Evolutionary conservation across 2,113 vertebrate species (phyloP), one percentile per base, ranked within the genome.

Genomic region (Pelusios castaneus): DNA sequence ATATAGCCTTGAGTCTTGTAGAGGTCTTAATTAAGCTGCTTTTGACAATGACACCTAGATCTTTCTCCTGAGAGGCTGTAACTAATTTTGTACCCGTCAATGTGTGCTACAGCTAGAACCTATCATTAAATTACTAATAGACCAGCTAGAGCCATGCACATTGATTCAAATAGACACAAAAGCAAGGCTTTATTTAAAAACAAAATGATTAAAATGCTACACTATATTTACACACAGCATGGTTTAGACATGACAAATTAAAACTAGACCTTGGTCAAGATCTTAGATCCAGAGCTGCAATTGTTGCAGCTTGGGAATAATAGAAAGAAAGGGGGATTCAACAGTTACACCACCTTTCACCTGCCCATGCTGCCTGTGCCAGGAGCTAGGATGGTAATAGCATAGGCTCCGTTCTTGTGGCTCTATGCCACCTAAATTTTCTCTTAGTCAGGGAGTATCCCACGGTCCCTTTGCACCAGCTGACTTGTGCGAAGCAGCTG

Each of bases 101-200:
- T 82, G 67, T 89, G 86, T 87, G 41, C 9, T 52, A 60, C 86
- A 85, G 22, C 4, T 19, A 41, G 3, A 13, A 56, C 19, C 34
- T 73, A 54, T 54, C 12, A 1, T 54, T 78, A 12, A 31, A 58
- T 86, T 80, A 38, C 41, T 75, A 80, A 41, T 51, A 83, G 51
- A 82, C n/a, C 76, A 83, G n/a, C 6, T 85, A 91, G 75, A 81
- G 10, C 29, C 51, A 2, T 41, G 70, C 70, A 41, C 19, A 89
- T 45, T 56, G 22, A 91, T 78, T 55, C n/a, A 89, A 89, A 90
- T 31, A 16, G 41, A 41, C 31, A 82, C 58, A 80, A 6, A 73
- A 73, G 60, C 7, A 25, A 58, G 25, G 52, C 10, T 92, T 45
- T 25, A 89, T 82, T 55, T 52, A 58, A 22, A 91, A 78, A 83